Evolutionary conservation across 2,888 invertebrate species (phyloP).

Genomic region (Drosophila picticornis): DNA sequence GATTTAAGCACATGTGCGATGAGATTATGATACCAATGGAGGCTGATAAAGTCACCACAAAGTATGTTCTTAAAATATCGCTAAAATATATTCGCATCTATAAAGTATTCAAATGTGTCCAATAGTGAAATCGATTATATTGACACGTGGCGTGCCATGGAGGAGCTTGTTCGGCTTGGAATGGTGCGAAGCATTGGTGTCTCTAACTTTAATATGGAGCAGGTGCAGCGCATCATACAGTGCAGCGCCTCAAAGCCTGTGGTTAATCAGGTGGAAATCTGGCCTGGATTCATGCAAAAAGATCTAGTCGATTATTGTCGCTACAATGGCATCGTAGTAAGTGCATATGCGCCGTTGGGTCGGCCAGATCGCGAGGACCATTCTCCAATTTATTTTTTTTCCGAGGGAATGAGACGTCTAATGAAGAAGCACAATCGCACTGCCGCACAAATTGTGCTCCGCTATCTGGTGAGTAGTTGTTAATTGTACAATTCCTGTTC

Average conservation of each 20-base stretch:
- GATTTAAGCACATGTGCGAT: constrained; percentile 87
- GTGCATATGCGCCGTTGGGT: constrained; percentile 91
- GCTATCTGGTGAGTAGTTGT: constrained; percentile 87
- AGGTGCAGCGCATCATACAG: constrained; percentile 78
- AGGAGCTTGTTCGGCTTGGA: constrained; percentile 76
- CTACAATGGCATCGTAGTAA: constrained; percentile 88
- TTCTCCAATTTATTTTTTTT: constrained; percentile 85
- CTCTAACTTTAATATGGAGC: constrained; percentile 83
- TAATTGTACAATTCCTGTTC: not conserved
- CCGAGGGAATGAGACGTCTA: constrained; percentile 86
- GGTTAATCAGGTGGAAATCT: constrained; percentile 83
- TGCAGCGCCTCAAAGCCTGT: constrained; percentile 81
- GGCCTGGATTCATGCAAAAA: constrained; percentile 83
- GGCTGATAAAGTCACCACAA: constrained; percentile 31
- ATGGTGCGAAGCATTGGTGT: constrained; percentile 82
- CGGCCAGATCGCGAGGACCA: constrained; percentile 87
- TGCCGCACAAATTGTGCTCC: constrained; percentile 88
- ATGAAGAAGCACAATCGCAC: constrained; percentile 88
- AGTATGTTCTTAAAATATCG: constrained; percentile 31
- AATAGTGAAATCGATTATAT: constrained; percentile 86
- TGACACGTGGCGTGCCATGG: constrained; percentile 84
- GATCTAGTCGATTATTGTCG: constrained; percentile 89
- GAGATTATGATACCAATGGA: constrained; percentile 47
- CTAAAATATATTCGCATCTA: not conserved
- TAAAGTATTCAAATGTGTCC: not conserved